Evolutionary conservation across 2,797 vertebrate genomes (phyloP), one percentile per base, ranked within the genome.

Genomic region (Mallotus villosus): DNA sequence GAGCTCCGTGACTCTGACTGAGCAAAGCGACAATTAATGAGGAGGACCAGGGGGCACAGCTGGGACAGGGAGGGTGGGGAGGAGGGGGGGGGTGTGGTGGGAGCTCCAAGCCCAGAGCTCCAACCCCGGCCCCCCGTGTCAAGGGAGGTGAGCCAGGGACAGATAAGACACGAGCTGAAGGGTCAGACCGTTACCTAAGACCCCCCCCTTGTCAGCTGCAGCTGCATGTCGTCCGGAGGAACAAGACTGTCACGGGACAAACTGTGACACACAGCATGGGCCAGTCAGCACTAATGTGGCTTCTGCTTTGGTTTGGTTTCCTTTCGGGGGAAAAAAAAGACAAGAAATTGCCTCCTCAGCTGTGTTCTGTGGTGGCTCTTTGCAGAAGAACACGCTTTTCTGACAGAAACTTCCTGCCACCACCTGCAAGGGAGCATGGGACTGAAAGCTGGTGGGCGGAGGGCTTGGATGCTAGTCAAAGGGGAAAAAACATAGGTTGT

Each of bases 181-280:
- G 78, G 80, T 86, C 83, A 85, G 83, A 80, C 69, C 32, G 37
- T 41, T 41, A 41, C 60, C 69, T 53, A n/a, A 17, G 19, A 51
- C 51, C 51, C 63, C 66, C 59, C 69, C 65, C 57, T 76, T 76
- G 81, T 89, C 72, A 80, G 85, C 84, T 88, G 87, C 85, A 85
- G 80, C 83, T 88, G 86, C 88, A 87, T 53, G 76, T 83, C 80
- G 64, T 41, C 62, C 49, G 58, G 57, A 72, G 70, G 41, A 82
- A 55, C 70, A 25, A 68, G 65, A 24, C 46, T 77, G 77, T 85
- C 87, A 82, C 73, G 0, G 14, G 68, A 79, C 65, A 75, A 73
- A 69, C 24, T 59, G 72, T 53, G 19, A 63, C 61, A 66, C 5
- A 1, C 55, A 51, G 72, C 70, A 59, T 37, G 16, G 76, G 67